Evolutionary conservation across 92 coral and sea anemone genomes (phyloP), one percentile per base, ranked within the genome.

Genomic region (Metridium senile): DNA sequence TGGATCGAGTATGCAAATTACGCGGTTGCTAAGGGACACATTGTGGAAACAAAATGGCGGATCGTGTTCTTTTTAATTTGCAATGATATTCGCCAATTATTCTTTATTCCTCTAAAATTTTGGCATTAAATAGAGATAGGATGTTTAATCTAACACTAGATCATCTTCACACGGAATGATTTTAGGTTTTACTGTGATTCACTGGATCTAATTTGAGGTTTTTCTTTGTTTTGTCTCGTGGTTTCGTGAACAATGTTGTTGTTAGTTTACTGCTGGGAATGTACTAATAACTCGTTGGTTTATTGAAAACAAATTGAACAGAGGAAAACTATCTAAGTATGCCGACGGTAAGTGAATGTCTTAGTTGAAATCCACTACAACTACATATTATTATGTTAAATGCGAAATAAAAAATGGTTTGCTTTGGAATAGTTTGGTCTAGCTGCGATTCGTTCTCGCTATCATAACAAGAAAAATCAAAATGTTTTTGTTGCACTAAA

Each of bases 21-120:
- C 62, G 62, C 47, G 81, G 91, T 87, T 87, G 85, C 88, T 58
- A 87, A 73, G 91, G 79, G 67, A 33, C n/a, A 33, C 45, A 57
- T 9, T 26, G 34, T 25, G 34, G 34, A 82, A 71, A 68, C 81
- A 87, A 87, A 35, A 87, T 83, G 91, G 88, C 88, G 85, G 85
- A 74, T 35, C 25, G 10, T 29, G 16, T 9, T 17, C 34, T 0
- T 30, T 21, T 22, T 31, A 21, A 43, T 73, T 51, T 33, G 26
- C 32, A 63, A 30, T 31, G 17, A 63, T 63, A 63, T 27, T 63
- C 27, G 27, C 32, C 31, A 63, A 63, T 63, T 3, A 28, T 63
- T 31, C 69, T 30, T 63, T 7, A 10, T n/a, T 19, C 65, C 13
- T 20, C 26, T 59, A 10, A 13, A 39, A 39, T 39, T 39, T 39